These are phyloP conservation scores for Antechinus flavipes DNA, from an alignment of 2,113 vertebrate genomes.

Conservation along the genomic window DNA sequence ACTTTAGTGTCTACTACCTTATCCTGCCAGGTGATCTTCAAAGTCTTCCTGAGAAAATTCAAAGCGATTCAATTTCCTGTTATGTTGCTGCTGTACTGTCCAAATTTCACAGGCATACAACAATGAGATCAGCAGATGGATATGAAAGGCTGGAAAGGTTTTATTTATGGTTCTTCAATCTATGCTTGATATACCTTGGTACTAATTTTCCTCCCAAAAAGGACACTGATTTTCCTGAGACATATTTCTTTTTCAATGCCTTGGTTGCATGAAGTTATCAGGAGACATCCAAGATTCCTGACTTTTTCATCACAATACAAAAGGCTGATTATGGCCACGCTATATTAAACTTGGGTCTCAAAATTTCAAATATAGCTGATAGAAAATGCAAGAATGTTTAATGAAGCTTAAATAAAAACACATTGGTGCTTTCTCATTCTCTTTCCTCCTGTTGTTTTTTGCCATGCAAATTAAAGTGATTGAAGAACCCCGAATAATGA, in stretches of 20 bases:
- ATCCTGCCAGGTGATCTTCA: no score
- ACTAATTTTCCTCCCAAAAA: not conserved
- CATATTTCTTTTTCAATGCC: not conserved
- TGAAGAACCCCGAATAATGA: not conserved
- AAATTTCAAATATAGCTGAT: not conserved
- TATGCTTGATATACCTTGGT: not conserved
- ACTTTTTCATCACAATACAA: not conserved
- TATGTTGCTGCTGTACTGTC: no score
- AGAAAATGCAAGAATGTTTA: constrained; percentile 50
- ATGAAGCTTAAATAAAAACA: not conserved
- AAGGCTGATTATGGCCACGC: not conserved
- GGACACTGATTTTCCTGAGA: constrained; percentile 11
- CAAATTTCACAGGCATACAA: no score
- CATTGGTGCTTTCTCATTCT: not conserved
- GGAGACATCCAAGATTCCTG: constrained; percentile 43
- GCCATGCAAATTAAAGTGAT: constrained; percentile 19
- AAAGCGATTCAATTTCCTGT: no score
- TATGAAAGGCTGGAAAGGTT: not conserved
- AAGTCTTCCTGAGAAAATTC: no score
- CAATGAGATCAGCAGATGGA: no score
- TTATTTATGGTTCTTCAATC: constrained; percentile 28
- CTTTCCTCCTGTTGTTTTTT: constrained; percentile 19
- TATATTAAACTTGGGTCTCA: constrained; percentile 34
- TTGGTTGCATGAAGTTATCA: not conserved
- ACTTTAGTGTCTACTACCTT: no score